These are phyloP conservation scores for Marcusenius ussheri DNA, from an alignment of 2,113 vertebrate genomes.

Conservation along the genomic window DNA sequence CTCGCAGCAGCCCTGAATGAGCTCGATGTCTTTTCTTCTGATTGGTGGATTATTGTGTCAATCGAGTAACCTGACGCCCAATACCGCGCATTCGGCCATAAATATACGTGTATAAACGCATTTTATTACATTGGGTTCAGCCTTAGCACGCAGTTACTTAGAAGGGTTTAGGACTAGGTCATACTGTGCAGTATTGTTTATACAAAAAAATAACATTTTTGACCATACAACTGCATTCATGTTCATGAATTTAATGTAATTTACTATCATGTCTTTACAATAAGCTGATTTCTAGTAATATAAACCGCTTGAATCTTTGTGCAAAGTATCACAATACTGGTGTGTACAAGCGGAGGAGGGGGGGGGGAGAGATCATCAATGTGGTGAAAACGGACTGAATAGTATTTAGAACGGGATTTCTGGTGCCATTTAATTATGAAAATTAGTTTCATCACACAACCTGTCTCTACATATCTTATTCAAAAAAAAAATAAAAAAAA, in stretches of 20 bases:
- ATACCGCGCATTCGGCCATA: background rate
- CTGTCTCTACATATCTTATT: background rate
- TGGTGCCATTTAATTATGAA: background rate
- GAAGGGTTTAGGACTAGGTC: too few species aligned
- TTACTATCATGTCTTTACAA: background rate
- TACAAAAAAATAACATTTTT: background rate
- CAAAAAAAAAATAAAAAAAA: background rate
- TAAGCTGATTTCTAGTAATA: background rate
- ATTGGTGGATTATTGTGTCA: background rate
- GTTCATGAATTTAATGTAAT: background rate
- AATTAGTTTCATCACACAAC: background rate
- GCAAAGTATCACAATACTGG: background rate
- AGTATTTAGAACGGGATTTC: background rate
- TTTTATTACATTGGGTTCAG: background rate
- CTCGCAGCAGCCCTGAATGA: background rate
- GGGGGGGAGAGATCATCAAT: background rate
- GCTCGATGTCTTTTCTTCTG: slow-evolving; percentile 6
- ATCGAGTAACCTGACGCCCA: background rate
- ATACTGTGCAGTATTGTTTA: background rate
- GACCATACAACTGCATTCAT: background rate
- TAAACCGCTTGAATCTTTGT: background rate
- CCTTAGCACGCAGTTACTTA: background rate
- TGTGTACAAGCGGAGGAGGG: background rate
- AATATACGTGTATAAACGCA: background rate
- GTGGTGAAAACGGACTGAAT: background rate